Evolutionary conservation across 2,797 vertebrate species (phyloP), one percentile per base, ranked within the genome.

Genomic region (Onychomys arenicola): DNA sequence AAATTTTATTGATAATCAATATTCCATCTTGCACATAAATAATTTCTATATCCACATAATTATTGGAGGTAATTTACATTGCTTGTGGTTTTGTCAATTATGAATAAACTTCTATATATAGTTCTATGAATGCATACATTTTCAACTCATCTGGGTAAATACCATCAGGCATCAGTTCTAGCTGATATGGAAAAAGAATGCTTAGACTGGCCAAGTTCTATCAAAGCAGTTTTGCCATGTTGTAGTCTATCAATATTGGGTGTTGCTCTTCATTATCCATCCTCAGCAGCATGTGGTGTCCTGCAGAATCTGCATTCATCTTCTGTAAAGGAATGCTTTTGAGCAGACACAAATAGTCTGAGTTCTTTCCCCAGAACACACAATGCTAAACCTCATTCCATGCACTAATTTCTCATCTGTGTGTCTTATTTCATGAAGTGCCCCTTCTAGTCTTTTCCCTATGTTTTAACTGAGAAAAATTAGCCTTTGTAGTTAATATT

Each of bases 101-200:
- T 78, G 8, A 89, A n/a, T 67, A 87, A 90, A 40, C 1, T 71
- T 34, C 8, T 21, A 65, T 0, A 17, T 25, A 2, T 5, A 40
- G 29, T 9, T 46, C 59, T 95, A 49, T 63, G 34, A 63, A 67
- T 49, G 46, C 4, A 63, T 17, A 6, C 25, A 78, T 43, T 89
- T 95, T 75, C 40, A 52, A 4, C 7, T 69, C 29, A n/a, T 75
- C 37, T 81, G 19, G 3, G 34, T 27, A 90, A 90, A 69, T 32
- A 55, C 0, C 2, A 25, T 37, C 8, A 4, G 32, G 10, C 46
- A 78, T 0, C 0, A 23, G 1, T 67, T 43, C n/a, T 27, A 0
- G 16, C 19, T 61, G 11, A 29, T 55, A 40, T 55, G n/a, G 13
- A 19, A 57, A 91, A 93, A 67, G 5, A 37, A 34, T 61, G 12